Evolutionary conservation across 2,797 vertebrate species (phyloP), one percentile per base, ranked within the genome.

Genomic region (Parauchenoglanis punctatus): DNA sequence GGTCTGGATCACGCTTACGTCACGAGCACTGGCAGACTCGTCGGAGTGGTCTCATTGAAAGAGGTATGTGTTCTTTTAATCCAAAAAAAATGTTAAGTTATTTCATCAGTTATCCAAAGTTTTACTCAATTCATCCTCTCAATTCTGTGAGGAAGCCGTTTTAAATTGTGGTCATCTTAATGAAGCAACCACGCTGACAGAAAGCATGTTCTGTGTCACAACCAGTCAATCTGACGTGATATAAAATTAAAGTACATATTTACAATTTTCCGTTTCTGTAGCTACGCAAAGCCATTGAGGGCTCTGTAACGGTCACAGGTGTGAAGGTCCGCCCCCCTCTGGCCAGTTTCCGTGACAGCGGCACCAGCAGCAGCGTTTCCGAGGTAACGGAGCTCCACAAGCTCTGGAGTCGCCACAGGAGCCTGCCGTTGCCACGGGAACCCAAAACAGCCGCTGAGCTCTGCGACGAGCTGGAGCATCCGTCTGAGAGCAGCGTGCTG

Each of bases 231-330:
- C 10, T 44, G 10, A 61, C 31, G 17, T 58, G 17, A 54, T 54
- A 23, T 77, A n/a, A 80, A 58, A 40, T 58, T 35, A 80, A 35
- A 46, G 5, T 13, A 8, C 3, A 3, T 54, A 0, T n/a, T 52
- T 58, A 35, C 18, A 10, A 25, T 58, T 80, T 61, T 85, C 28
- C 12, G 11, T 76, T 20, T 86, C 35, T 72, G 10, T 93, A 99
- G 99, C 94, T 99, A 88, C 97, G 98, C 85, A 99, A 99, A 90
- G 98, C 98, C 89, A 99, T 99, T 0, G 98, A 99, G 91, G 98
- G 98, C 89, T 99, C 98, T 0, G 96, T 99, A 92, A 99, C 97
- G 0, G 97, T 96, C 89, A 99, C 98, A 2, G 98, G 98, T 0
- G 98, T 97, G 87, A 99, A 99, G 93, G 97, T 99, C 52, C 97